phyloP scores from a whole-genome alignment of 2,113 vertebrate genomes.

The Takifugu bimaculatus region DNA sequence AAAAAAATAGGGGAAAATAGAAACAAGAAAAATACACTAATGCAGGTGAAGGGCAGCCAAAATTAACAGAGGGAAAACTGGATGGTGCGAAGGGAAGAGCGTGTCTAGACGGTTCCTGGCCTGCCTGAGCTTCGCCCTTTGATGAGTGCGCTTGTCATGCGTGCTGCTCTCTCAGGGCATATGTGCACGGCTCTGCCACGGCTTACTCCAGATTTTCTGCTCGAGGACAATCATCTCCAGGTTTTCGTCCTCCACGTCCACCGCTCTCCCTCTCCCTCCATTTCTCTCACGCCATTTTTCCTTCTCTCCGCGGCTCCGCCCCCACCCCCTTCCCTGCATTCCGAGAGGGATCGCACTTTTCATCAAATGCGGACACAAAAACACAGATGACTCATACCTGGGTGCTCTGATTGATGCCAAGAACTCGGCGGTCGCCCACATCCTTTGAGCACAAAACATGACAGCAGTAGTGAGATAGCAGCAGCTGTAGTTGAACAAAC shows the following conservation, averaged over 20 bases:
- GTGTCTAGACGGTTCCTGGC: slow-evolving; percentile 62
- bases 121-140: slow-evolving; percentile 55
- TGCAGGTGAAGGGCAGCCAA: slow-evolving; percentile 26
- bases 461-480: slow-evolving; percentile 4
- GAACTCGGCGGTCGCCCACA: slow-evolving; percentile 10
- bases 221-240: slow-evolving; percentile 53
- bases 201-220: slow-evolving; percentile 46
- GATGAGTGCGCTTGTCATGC: slow-evolving; percentile 49
- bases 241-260: slow-evolving; percentile 37
- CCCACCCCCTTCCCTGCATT: slow-evolving; percentile 1
- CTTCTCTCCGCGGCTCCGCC: slow-evolving; percentile 19
- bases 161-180: slow-evolving; percentile 47
- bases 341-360: slow-evolving; percentile 18
- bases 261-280: slow-evolving; percentile 32
- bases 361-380: slow-evolving; percentile 4
- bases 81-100: slow-evolving; percentile 46
- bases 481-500: slow-evolving; percentile 6
- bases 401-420: slow-evolving; percentile 9
- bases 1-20: background rate
- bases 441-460: slow-evolving; percentile 20
- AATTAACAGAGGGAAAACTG: slow-evolving; percentile 23
- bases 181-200: slow-evolving; percentile 46
- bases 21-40: slow-evolving; percentile 16
- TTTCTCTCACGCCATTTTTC: slow-evolving; percentile 46
- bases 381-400: slow-evolving; percentile 16